Base-by-base conservation (phyloP, 1,140 invertebrate genomes). In the Anadara kagoshimensis region DNA sequence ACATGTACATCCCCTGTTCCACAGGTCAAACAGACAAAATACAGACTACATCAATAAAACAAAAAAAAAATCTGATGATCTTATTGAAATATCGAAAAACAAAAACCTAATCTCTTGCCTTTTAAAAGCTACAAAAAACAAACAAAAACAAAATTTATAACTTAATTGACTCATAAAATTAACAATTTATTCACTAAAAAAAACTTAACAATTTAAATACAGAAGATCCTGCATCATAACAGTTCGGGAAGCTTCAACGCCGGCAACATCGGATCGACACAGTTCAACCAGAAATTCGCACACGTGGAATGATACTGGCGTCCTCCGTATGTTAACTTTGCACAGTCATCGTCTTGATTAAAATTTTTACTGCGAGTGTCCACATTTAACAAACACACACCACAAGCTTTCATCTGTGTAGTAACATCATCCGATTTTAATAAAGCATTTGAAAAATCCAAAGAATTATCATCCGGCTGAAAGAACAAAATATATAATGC, bases 201-300 rank as follows among this genome's bases (percentile, higher is more conserved):
- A 36, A 36, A 36, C 29, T 36, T 36, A 36, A 36, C 29, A 36
- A 36, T 36, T 36, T 5, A 29, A 29, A 58, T 54, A 14, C 14
- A 54, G 1, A 5, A 36, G 53, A 54, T 14, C 20, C 5, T 36
- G 22, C 51, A 59, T 78, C 73, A 86, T 66, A 86, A 78, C n/a
- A 89, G 75, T 63, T 88, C 83, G 10, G 87, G 85, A 41, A 88
- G 67, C 49, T 75, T 84, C 3, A 91, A 82, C 18, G 89, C 90
- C 47, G 93, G 93, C 65, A 93, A 85, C 79, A 91, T 91, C 62
- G 88, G 90, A 80, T 92, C 92, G 8, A 93, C 92, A 85, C 91
- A 92, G 81, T 93, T 93, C 41, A 93, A 88, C 92, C 93, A 93
- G 68, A 93, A 90, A 87, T 93, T 93, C 24, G 93, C 93, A 89